A percentile compares a stretch with the other conserved stretches of the same genome.
phyloP scores from a whole-genome alignment of 2,797 vertebrate genomes.

The Macropus fuliginosus region DNA sequence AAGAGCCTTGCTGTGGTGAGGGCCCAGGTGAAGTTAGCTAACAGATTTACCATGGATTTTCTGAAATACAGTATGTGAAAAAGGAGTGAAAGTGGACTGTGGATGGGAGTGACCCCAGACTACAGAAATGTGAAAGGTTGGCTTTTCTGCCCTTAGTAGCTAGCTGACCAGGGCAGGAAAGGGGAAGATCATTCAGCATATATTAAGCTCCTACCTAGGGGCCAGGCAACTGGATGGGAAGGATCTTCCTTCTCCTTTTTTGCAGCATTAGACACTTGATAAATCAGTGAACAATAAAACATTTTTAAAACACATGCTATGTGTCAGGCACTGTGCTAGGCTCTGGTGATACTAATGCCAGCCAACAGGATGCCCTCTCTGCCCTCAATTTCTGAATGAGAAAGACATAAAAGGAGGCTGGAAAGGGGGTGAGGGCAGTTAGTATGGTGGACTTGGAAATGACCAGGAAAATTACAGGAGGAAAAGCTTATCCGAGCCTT shows the following conservation, averaged over 20 bases:
- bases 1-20: background rate
- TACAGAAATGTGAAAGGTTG: background rate
- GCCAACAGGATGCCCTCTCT: background rate
- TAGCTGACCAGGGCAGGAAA: background rate
- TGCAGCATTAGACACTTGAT: background rate
- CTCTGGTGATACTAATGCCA: background rate
- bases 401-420: background rate
- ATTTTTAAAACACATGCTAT: background rate
- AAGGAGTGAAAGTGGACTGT: background rate
- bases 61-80: background rate
- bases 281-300: background rate
- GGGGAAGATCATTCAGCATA: background rate
- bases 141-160: background rate
- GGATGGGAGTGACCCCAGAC: background rate
- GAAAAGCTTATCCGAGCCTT: background rate
- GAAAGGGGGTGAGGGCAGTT: too few relatives aligned
- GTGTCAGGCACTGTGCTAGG: background rate
- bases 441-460: background rate
- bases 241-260: background rate
- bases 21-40: background rate
- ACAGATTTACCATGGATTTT: background rate
- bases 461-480: background rate
- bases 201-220: background rate
- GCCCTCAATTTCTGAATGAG: background rate
- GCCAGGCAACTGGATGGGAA: background rate